Base-by-base conservation (phyloP, 2,888 invertebrate species). In the Stenotaenia linearis region DNA sequence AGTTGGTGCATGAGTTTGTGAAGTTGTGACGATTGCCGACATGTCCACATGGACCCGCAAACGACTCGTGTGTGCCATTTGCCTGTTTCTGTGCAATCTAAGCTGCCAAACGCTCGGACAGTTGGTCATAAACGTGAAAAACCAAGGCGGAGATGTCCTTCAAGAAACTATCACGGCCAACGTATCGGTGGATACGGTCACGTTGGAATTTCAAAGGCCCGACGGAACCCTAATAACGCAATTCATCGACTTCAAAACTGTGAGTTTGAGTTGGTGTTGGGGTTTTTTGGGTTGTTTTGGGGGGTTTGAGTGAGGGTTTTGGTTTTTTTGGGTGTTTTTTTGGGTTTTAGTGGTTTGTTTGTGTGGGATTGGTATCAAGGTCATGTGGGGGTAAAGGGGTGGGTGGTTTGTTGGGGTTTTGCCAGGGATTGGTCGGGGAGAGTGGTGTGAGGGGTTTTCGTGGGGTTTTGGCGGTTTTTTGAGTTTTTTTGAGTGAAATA, bases 171-270 rank as follows among this genome's bases (percentile, higher is more conserved):
- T 97, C 85, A 91, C 92, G 83, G 93, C 96, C 78, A 97, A 97
- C 87, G 92, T 95, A 81, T 93, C 92, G 40, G 95, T 95, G 84
- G 96, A 97, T 87, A 92, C 94, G 77, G 93, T 97, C 82, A 92
- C 91, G 37, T 88, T 97, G 84, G 95, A 96, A 86, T 96, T 96
- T 85, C 92, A 94, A 86, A 90, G 95, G 83, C 92, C 94, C 10
- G 97, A 97, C 86, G 97, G 97, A 78, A 95, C 96, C 15, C 90
- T 93, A 82, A 91, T 97, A 80, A 95, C 96, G 0, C 96, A 97
- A 86, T 91, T 97, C 81, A 93, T 97, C 81, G 97, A 97, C 88
- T 97, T 97, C 86, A 92, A 93, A 88, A 95, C 95, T 89, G 97
- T 96, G 89, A 91, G 92, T 90, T 7, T n/a, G n/a, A n/a, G n/a